Conservation (phyloP, 1,140 invertebrate genomes). For the Calosoma granatense region DNA sequence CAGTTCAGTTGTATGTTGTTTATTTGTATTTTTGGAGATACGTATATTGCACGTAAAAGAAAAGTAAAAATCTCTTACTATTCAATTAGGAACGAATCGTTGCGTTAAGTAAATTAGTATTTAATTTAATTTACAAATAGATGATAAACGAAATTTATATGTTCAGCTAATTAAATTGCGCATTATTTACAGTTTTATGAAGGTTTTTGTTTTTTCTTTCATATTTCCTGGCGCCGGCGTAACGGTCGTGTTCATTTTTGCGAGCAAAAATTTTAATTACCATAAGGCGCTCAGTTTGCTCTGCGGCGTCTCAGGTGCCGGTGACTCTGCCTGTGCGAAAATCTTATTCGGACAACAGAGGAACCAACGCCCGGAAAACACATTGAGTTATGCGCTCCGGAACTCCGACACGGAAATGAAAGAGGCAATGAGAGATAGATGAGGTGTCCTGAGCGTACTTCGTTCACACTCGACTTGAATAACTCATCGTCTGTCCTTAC, state of each 20-base stretch:
- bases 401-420: constrained; percentile 8
- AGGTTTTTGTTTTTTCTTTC: neutral
- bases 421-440: constrained; percentile 8
- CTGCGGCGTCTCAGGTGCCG: neutral
- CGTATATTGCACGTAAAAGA: too few species aligned
- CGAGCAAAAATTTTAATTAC: neutral
- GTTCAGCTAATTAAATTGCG: neutral
- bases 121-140: neutral
- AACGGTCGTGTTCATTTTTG: neutral
- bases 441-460: neutral
- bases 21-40: too few species aligned
- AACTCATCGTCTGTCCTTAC: neutral
- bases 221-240: neutral
- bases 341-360: neutral
- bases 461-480: neutral
- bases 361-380: neutral
- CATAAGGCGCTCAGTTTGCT: neutral
- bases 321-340: neutral
- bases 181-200: neutral
- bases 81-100: neutral
- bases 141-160: neutral
- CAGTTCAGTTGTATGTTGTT: too few species aligned
- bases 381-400: neutral
- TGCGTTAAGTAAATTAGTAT: neutral
- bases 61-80: too few species aligned